These are phyloP conservation scores for Enteromius anoplus DNA, from an alignment of 2,797 vertebrate species.

Conservation along the genomic window DNA sequence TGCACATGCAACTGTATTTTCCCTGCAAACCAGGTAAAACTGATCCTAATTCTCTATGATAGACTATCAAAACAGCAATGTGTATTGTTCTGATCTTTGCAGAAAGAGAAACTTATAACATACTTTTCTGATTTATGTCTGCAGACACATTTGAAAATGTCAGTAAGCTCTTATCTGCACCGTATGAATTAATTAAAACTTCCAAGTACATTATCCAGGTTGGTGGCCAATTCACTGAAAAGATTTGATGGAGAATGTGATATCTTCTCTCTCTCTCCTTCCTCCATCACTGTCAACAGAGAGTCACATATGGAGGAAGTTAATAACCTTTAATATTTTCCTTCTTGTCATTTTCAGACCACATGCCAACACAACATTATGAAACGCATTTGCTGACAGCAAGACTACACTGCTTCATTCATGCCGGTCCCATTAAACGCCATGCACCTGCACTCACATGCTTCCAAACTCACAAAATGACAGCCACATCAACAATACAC, in stretches of 20 bases:
- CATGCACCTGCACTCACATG: not conserved
- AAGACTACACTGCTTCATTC: not conserved
- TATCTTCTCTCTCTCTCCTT: conserved; percentile 5
- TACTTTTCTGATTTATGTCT: conserved; percentile 16
- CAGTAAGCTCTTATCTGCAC: conserved; percentile 39
- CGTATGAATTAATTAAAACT: conserved; percentile 42
- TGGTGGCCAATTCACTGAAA: conserved; percentile 47
- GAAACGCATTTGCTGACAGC: conserved; percentile 33
- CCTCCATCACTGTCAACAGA: conserved; percentile 15
- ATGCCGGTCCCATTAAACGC: not conserved
- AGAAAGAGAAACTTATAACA: not conserved
- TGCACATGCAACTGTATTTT: not conserved
- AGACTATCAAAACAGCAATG: not conserved
- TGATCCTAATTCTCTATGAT: not conserved
- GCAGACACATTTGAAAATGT: conserved; percentile 32
- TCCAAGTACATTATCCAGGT: conserved; percentile 51
- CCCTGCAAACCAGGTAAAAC: not conserved
- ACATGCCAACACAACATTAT: conserved; percentile 44
- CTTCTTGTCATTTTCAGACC: conserved; percentile 24
- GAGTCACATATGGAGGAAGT: conserved; percentile 35
- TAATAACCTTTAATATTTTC: conserved; percentile 46
- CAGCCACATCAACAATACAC: conserved; percentile 3
- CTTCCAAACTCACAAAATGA: not conserved
- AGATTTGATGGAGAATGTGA: conserved; percentile 23
- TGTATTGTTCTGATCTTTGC: not conserved